phyloP scores from a whole-genome alignment of 2,888 invertebrate species.

The Campoplex capitator region DNA sequence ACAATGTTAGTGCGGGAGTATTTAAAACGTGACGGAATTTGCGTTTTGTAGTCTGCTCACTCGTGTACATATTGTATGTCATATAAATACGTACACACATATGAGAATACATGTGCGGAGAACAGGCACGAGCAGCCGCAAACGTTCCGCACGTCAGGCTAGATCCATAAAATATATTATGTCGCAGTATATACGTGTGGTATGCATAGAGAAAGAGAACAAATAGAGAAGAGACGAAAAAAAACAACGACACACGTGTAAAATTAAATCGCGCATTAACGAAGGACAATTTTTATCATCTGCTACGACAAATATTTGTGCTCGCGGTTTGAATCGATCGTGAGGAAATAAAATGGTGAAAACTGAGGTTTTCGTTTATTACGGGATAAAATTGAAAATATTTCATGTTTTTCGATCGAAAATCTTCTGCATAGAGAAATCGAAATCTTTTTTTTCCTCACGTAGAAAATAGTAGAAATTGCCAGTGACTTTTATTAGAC shows the following conservation, averaged over 20 bases:
- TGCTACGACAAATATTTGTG: background rate
- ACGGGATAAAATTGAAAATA: background rate
- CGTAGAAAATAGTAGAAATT: background rate
- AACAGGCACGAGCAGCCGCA: constrained; percentile 26
- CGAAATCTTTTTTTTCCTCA: background rate
- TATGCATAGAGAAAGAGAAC: constrained; percentile 45
- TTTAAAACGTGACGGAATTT: constrained; percentile 70
- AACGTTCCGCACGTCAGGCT: constrained; percentile 53
- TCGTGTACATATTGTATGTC: constrained; percentile 38
- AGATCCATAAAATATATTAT: constrained; percentile 58
- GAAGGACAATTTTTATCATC: background rate
- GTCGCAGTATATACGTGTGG: constrained; percentile 41
- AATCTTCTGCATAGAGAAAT: background rate
- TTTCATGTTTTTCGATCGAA: background rate
- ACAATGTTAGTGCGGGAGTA: constrained; percentile 64
- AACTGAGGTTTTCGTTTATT: background rate
- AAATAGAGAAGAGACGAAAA: constrained; percentile 8
- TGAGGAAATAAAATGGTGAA: background rate
- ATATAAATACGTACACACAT: constrained; percentile 15
- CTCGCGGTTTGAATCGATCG: background rate
- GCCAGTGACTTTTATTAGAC: background rate
- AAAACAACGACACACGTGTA: constrained; percentile 11
- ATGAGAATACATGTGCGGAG: constrained; percentile 5
- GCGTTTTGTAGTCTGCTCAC: constrained; percentile 56
- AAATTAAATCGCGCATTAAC: constrained; percentile 13